Percentiles rank a stretch among this genome's conserved stretches.
phyloP scores from a whole-genome alignment of 2,113 vertebrate species.

The Ctenomys sociabilis region DNA sequence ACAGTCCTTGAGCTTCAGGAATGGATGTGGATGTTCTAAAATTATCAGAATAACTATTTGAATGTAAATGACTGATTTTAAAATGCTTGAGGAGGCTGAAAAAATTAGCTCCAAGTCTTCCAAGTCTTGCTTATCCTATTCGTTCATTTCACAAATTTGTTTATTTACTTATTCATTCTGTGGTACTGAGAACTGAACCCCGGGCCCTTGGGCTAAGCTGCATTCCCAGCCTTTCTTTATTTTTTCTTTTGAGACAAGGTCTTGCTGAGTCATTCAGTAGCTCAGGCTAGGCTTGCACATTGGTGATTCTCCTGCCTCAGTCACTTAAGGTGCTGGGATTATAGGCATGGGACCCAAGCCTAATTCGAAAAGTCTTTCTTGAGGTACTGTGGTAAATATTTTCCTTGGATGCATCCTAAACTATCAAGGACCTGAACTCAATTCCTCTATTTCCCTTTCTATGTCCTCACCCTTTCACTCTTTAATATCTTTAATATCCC shows the following conservation, averaged over 20 bases:
- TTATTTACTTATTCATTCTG: not conserved
- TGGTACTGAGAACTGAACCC: not conserved
- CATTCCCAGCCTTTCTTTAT: not conserved
- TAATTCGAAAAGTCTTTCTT: not conserved
- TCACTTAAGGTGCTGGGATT: not conserved
- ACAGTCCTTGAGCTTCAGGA: constrained; percentile 48
- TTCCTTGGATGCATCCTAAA: not conserved
- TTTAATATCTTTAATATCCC: no score
- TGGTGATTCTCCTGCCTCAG: not conserved
- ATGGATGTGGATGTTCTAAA: constrained; percentile 49
- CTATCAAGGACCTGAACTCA: not conserved
- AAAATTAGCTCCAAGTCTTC: not conserved
- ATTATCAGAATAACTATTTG: constrained; percentile 43
- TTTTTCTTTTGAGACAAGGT: not conserved
- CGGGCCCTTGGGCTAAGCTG: not conserved
- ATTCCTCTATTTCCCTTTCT: not conserved
- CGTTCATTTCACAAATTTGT: not conserved
- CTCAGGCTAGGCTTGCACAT: not conserved
- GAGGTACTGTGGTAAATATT: not conserved
- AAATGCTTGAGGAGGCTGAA: constrained; percentile 39
- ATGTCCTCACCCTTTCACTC: not conserved
- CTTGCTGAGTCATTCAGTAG: not conserved
- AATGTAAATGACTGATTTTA: constrained; percentile 35
- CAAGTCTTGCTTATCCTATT: not conserved
- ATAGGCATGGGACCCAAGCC: not conserved